Evolutionary conservation across 1,140 invertebrate species (phyloP).

Genomic region (Pectinophora gossypiella): DNA sequence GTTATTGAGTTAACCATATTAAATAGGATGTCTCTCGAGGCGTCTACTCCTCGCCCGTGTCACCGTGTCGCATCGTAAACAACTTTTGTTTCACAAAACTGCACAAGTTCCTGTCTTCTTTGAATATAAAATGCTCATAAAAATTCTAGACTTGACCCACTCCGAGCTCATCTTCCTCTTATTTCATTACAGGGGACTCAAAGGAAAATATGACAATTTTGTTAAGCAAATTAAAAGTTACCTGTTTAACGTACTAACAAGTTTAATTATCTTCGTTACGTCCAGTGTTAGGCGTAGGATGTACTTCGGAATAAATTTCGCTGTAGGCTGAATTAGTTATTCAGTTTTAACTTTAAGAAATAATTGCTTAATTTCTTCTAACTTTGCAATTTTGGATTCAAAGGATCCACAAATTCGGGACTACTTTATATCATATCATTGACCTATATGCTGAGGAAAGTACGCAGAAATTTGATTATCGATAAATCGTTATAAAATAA

Average conservation of each 20-base stretch:
- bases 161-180: constrained; percentile 33
- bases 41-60: constrained; percentile 6
- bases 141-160: constrained; percentile 46
- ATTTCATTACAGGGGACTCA: constrained; percentile 49
- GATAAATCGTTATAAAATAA: no score
- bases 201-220: constrained; percentile 64
- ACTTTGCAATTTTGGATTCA: no score
- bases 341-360: no score
- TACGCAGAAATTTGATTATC: no score
- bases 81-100: constrained; percentile 40
- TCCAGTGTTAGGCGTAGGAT: constrained; percentile 30
- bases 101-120: constrained; percentile 27
- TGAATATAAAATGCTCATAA: constrained; percentile 58
- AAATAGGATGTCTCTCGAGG: constrained; percentile 34
- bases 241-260: constrained; percentile 55
- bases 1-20: constrained; percentile 46
- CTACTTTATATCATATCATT: no score
- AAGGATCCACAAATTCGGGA: no score
- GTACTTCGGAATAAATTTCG: no score
- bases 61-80: constrained; percentile 35
- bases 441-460: no score
- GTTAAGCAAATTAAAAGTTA: constrained; percentile 61
- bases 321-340: no score
- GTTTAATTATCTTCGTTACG: constrained; percentile 48
- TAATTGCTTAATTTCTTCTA: no score